Percentiles rank a stretch among this genome's conserved stretches.
These are phyloP conservation scores for Caenorhabditis tropicalis DNA, from an alignment of 1,140 invertebrate genomes.

Conservation along the genomic window DNA sequence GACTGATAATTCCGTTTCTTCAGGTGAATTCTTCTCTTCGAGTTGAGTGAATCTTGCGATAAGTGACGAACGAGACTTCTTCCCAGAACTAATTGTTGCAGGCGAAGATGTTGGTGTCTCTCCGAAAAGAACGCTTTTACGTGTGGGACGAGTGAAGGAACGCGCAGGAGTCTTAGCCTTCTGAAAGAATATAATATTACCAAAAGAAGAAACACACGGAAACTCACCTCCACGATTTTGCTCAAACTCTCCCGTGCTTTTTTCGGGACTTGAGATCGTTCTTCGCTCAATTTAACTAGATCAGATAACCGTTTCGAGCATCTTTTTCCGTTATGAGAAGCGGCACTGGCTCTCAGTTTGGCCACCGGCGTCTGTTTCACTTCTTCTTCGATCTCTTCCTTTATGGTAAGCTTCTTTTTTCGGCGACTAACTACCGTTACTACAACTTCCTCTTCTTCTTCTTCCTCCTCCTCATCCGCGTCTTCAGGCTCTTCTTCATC, in stretches of 20 bases:
- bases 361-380: conserved; percentile 14
- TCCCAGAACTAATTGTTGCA: neutral
- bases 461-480: neutral
- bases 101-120: neutral
- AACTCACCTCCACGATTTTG: neutral
- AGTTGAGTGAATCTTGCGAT: neutral
- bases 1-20: neutral
- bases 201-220: no score
- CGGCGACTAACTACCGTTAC: neutral
- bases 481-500: neutral
- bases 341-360: neutral
- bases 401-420: neutral
- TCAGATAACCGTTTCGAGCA: conserved; percentile 7
- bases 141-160: neutral
- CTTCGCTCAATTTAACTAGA: conserved; percentile 1
- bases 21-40: neutral
- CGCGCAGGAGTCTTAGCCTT: neutral
- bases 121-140: conserved; percentile 23
- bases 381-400: conserved; percentile 19
- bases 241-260: neutral
- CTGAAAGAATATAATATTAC: neutral
- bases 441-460: neutral
- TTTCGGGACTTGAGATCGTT: neutral
- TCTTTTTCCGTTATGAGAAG: neutral
- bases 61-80: neutral